Evolutionary conservation across 2,888 invertebrate species (phyloP).

Genomic region (Ischnus inquisitorius): DNA sequence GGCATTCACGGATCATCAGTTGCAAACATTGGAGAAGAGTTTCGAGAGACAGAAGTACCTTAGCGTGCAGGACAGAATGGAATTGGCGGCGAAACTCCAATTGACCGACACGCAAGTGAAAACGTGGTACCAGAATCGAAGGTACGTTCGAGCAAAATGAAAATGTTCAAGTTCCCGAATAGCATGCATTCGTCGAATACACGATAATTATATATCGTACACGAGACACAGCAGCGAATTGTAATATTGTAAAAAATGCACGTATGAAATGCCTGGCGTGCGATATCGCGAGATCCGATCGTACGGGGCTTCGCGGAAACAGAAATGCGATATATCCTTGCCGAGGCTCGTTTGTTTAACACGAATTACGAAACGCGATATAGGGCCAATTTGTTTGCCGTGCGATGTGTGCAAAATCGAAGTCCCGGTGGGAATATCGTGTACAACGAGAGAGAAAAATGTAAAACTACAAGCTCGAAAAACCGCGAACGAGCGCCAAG

Average conservation of each 20-base stretch:
- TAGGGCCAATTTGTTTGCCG: constrained; percentile 46
- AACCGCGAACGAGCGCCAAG: constrained; percentile 60
- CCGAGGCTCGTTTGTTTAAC: constrained; percentile 37
- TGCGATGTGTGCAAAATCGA: constrained; percentile 45
- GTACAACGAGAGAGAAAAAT: constrained; percentile 56
- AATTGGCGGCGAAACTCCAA: constrained; percentile 97
- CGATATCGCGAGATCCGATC: constrained; percentile 26
- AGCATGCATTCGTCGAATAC: background rate
- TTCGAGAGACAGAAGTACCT: constrained; percentile 99
- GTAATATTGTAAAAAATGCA: constrained; percentile 9
- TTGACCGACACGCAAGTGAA: constrained; percentile 99
- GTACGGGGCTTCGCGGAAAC: background rate
- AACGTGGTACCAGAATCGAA: constrained; percentile 99
- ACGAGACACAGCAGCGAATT: background rate
- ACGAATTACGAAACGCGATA: constrained; percentile 17
- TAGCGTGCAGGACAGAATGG: constrained; percentile 99
- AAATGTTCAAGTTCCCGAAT: background rate
- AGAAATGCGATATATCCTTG: background rate
- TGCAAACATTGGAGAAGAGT: constrained; percentile 97
- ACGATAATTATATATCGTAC: background rate
- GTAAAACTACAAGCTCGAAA: constrained; percentile 51
- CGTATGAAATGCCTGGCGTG: background rate
- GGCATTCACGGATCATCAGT: constrained; percentile 99
- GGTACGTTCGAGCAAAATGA: constrained; percentile 88
- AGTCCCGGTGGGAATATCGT: constrained; percentile 46